These are phyloP conservation scores for Metopolophium dirhodum DNA, from an alignment of 1,140 invertebrate species.

Conservation along the genomic window DNA sequence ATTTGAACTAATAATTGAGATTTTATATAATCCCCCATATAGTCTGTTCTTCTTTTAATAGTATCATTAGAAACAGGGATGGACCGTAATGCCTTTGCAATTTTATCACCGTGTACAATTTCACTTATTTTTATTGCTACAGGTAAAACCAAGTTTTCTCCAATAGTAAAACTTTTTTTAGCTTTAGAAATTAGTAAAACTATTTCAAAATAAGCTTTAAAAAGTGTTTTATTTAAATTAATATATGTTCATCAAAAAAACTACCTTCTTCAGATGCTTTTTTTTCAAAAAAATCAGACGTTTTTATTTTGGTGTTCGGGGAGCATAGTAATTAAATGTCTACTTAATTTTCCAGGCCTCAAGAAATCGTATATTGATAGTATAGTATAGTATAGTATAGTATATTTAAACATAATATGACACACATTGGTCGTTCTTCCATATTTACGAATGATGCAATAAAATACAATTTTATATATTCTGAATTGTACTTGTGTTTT, in stretches of 20 bases:
- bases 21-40: slow-evolving; percentile 24
- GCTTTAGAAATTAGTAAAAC: slow-evolving; percentile 61
- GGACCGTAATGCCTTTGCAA: neutral
- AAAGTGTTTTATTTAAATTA: slow-evolving; percentile 20
- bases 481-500: slow-evolving; percentile 18
- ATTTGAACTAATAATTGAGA: neutral
- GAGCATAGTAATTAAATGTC: slow-evolving; percentile 24
- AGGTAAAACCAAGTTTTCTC: slow-evolving; percentile 56
- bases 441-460: neutral
- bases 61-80: slow-evolving; percentile 31
- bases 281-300: slow-evolving; percentile 37
- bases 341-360: slow-evolving; percentile 28
- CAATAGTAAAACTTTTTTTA: slow-evolving; percentile 59
- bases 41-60: slow-evolving; percentile 38
- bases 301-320: slow-evolving; percentile 45
- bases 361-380: slow-evolving; percentile 19
- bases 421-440: neutral
- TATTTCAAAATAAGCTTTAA: slow-evolving; percentile 52
- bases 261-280: slow-evolving; percentile 34
- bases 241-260: slow-evolving; percentile 20
- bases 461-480: slow-evolving; percentile 21
- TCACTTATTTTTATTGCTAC: neutral
- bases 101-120: slow-evolving; percentile 5
- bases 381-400: too few relatives aligned
- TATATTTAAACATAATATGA: slow-evolving; percentile 19